Percentiles rank a stretch among this genome's conserved stretches.
phyloP scores from a whole-genome alignment of 2,113 vertebrate genomes.

The Anser cygnoides region DNA sequence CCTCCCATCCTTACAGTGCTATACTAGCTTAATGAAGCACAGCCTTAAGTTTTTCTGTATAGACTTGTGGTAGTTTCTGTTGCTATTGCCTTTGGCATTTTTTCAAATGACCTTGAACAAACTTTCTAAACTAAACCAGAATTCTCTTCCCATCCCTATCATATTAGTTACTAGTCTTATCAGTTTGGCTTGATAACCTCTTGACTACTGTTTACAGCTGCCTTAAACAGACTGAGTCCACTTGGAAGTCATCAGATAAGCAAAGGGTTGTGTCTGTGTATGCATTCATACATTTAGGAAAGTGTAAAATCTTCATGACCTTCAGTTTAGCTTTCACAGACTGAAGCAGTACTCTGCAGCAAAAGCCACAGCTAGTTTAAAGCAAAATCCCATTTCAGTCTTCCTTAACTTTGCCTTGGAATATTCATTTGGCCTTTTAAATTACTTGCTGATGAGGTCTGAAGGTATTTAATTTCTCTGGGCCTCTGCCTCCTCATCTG shows the following conservation, averaged over 20 bases:
- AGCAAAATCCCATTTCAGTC: neutral
- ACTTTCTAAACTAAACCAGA: constrained; percentile 6
- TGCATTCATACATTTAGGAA: neutral
- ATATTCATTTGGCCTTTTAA: neutral
- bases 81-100: neutral
- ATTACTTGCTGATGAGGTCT: constrained; percentile 7
- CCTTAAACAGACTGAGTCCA: neutral
- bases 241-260: neutral
- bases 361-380: neutral
- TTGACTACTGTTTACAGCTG: neutral
- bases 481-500: neutral
- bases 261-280: neutral
- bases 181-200: neutral
- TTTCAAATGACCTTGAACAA: constrained; percentile 14
- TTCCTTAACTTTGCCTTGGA: neutral
- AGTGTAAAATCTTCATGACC: neutral
- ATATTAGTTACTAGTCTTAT: neutral
- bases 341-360: neutral
- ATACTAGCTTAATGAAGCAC: neutral
- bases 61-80: neutral
- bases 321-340: neutral
- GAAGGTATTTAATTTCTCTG: neutral
- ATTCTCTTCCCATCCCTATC: neutral
- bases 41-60: neutral
- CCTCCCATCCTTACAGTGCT: neutral